Evolutionary conservation across 1,140 invertebrate genomes (phyloP).

Genomic region (Zophobas morio): DNA sequence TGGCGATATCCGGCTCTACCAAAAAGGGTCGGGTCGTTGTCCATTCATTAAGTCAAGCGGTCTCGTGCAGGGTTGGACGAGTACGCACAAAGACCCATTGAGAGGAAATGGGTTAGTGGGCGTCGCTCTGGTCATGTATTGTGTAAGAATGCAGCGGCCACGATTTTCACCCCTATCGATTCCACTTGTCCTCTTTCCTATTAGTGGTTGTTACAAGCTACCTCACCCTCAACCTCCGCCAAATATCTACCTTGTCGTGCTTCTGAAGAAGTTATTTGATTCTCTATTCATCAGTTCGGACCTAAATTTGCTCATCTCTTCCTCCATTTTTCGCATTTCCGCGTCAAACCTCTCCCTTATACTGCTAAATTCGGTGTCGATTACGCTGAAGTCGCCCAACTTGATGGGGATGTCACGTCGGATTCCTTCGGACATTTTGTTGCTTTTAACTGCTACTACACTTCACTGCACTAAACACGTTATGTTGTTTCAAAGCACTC

Average conservation of each 20-base stretch:
- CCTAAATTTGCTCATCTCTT: constrained; percentile 97
- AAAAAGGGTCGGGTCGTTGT: no score
- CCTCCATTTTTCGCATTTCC: constrained; percentile 98
- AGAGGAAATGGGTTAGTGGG: no score
- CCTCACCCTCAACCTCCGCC: constrained; percentile 1
- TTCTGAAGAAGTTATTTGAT: constrained; percentile 91
- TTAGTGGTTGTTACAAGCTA: neutral
- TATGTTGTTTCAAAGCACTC: constrained; percentile 2
- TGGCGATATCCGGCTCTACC: no score
- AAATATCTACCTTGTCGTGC: constrained; percentile 81
- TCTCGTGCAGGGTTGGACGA: no score
- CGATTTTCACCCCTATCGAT: neutral
- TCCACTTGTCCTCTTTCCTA: neutral
- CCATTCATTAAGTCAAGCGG: no score
- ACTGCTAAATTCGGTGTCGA: constrained; percentile 96
- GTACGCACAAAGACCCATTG: no score
- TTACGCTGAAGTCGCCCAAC: constrained; percentile 93
- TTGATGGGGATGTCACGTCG: constrained; percentile 94
- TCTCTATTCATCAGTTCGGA: constrained; percentile 94
- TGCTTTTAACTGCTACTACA: constrained; percentile 14
- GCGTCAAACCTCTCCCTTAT: constrained; percentile 96
- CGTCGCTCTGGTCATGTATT: no score
- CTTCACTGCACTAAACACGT: constrained; percentile 32
- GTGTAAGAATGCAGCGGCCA: no score
- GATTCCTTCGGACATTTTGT: constrained; percentile 71